Evolutionary conservation across 2,797 vertebrate genomes (phyloP).

Genomic region (Cirrhinus mrigala): DNA sequence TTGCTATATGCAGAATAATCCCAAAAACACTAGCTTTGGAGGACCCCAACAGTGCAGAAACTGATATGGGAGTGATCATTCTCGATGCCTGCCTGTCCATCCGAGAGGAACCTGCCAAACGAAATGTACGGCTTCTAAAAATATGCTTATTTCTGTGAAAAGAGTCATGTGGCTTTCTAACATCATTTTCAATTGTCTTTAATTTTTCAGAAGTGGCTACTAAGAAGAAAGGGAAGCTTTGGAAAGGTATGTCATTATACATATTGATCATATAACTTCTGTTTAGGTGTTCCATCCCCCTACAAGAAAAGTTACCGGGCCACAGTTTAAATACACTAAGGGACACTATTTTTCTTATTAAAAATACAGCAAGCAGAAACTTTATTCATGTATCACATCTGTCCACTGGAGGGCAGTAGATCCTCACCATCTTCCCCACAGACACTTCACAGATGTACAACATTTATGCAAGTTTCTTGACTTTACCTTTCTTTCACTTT

Average conservation of each 20-base stretch:
- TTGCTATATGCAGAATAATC: conserved; percentile 76
- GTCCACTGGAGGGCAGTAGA: conserved; percentile 63
- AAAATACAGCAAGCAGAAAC: neutral
- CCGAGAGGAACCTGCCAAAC: conserved; percentile 89
- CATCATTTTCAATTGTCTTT: conserved; percentile 43
- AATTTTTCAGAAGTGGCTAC: conserved; percentile 82
- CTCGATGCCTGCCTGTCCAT: conserved; percentile 87
- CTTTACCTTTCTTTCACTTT: conserved; percentile 22
- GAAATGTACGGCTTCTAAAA: conserved; percentile 72
- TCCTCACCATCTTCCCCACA: conserved; percentile 33
- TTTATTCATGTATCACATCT: neutral
- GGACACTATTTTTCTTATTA: neutral
- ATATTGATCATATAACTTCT: neutral
- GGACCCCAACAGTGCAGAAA: conserved; percentile 91
- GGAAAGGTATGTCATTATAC: conserved; percentile 54
- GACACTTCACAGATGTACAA: neutral
- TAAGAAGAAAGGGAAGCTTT: conserved; percentile 78
- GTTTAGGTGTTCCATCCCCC: neutral
- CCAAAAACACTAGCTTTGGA: conserved; percentile 85
- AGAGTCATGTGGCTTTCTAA: conserved; percentile 28
- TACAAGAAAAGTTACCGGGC: too few relatives aligned
- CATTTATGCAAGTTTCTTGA: conserved; percentile 58
- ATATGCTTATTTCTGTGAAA: neutral
- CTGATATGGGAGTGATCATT: conserved; percentile 91
- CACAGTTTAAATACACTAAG: neutral